These are phyloP conservation scores for Styela plicata DNA, from an alignment of 23 tunicate genomes.

Conservation along the genomic window DNA sequence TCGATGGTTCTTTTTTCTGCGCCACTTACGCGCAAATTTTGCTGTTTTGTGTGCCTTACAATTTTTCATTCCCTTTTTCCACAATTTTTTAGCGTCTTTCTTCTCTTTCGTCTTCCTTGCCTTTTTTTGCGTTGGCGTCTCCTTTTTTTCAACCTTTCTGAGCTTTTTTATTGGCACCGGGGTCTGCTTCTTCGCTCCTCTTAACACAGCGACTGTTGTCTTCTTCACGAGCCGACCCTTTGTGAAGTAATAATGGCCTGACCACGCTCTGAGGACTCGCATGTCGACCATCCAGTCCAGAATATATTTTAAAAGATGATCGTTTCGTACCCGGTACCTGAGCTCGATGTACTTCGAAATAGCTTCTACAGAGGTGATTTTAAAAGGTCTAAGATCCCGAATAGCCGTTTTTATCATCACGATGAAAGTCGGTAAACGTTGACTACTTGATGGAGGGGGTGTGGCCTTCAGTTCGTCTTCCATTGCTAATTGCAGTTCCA, in stretches of 20 bases:
- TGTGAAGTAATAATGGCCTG: conserved; percentile 38
- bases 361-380: conserved; percentile 44
- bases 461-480: conserved; percentile 13
- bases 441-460: conserved; percentile 47
- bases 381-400: conserved; percentile 61
- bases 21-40: neutral
- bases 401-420: conserved; percentile 93
- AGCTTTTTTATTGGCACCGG: neutral
- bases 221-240: conserved; percentile 57
- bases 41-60: neutral
- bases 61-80: neutral
- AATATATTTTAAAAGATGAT: conserved; percentile 43
- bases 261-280: conserved; percentile 34
- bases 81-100: neutral
- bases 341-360: conserved; percentile 82
- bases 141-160: neutral
- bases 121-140: neutral
- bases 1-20: neutral
- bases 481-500: conserved; percentile 2
- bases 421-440: conserved; percentile 54
- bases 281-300: conserved; percentile 82
- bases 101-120: neutral
- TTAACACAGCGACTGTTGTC: conserved; percentile 45
- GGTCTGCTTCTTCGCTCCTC: neutral
- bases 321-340: conserved; percentile 54